Conservation (phyloP, 2,888 invertebrate genomes). For the Thereva nobilitata region DNA sequence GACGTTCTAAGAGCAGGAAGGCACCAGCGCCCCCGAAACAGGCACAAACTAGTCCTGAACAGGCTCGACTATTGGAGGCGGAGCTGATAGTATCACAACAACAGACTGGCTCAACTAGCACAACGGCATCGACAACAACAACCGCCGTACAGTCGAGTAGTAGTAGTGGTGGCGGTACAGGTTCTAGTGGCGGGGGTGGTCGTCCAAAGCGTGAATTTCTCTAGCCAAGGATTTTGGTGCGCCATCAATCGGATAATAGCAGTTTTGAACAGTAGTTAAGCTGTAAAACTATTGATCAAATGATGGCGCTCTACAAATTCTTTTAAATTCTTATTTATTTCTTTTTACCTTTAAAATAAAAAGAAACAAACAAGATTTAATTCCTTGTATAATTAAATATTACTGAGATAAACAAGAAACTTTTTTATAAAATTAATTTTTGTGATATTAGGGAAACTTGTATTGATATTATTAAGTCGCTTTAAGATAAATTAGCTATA, state of each 20-base stretch:
- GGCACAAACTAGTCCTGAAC: conserved; percentile 49
- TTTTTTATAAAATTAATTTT: conserved; percentile 32
- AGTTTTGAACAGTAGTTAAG: conserved; percentile 45
- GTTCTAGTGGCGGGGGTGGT: conserved; percentile 46
- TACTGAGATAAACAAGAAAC: not conserved
- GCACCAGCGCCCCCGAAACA: conserved; percentile 61
- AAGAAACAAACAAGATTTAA: too few species aligned
- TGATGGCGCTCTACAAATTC: conserved; percentile 21
- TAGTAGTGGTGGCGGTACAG: conserved; percentile 14
- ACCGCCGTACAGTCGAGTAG: conserved; percentile 37
- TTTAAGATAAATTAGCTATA: conserved; percentile 4
- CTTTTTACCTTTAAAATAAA: too few species aligned
- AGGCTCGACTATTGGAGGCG: conserved; percentile 50
- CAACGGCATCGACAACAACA: conserved; percentile 31
- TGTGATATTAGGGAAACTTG: conserved; percentile 29
- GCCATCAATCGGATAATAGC: conserved; percentile 57
- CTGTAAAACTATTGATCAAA: conserved; percentile 3
- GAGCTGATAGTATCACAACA: conserved; percentile 36
- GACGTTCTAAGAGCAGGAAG: conserved; percentile 67
- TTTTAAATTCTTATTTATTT: conserved; percentile 3
- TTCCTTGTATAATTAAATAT: too few species aligned
- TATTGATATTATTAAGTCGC: conserved; percentile 24
- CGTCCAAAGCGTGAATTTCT: conserved; percentile 57
- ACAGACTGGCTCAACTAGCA: conserved; percentile 26
- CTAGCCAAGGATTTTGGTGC: conserved; percentile 58